Conservation (phyloP, 2,797 vertebrate species). For the Emydoidea blandingii region DNA sequence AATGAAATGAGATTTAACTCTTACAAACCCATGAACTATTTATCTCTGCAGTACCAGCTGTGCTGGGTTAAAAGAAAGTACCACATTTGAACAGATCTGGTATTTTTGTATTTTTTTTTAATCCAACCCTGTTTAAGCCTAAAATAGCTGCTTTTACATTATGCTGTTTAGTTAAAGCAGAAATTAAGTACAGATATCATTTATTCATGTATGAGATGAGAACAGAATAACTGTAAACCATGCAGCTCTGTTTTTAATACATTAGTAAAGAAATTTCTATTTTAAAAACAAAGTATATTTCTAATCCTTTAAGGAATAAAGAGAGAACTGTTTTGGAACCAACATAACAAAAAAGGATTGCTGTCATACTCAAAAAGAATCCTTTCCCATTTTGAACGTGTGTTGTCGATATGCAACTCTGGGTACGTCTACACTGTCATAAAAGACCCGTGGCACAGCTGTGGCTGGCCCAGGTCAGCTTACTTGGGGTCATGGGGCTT, state of each 20-base stretch:
- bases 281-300: background rate
- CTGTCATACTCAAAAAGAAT: background rate
- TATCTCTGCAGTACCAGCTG: background rate
- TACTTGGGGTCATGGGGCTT: background rate
- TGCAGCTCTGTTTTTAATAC: background rate
- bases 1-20: background rate
- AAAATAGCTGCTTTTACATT: background rate
- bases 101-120: slow-evolving; percentile 14
- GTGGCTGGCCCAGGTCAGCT: background rate
- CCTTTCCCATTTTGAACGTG: background rate
- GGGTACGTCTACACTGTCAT: background rate
- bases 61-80: background rate
- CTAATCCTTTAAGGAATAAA: background rate
- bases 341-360: background rate
- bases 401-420: background rate
- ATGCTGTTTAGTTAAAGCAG: no score
- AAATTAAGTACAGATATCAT: background rate
- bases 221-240: background rate
- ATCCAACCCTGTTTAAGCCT: background rate
- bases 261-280: background rate
- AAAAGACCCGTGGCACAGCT: background rate
- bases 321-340: background rate
- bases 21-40: background rate
- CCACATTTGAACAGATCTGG: background rate
- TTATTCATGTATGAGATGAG: background rate